phyloP scores from a whole-genome alignment of 1,140 invertebrate species.

The Drosophila nigromelanica region DNA sequence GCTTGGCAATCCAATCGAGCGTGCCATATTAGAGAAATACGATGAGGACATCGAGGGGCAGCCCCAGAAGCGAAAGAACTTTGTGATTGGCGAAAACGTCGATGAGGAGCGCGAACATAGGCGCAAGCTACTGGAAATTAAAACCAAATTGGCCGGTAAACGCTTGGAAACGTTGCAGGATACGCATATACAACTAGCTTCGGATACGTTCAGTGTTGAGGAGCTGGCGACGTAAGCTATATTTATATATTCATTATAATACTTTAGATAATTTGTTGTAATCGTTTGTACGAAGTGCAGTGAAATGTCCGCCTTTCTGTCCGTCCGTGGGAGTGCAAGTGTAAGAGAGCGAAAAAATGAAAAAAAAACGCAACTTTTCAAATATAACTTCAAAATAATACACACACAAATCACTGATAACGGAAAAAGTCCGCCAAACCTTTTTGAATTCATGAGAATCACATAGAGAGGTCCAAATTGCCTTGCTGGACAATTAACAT shows the following conservation, averaged over 20 bases:
- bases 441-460: no score
- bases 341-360: no score
- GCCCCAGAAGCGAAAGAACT: conserved; percentile 89
- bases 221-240: conserved; percentile 87
- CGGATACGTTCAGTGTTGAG: conserved; percentile 94
- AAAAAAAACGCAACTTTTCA: no score
- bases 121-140: conserved; percentile 85
- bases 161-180: conserved; percentile 89
- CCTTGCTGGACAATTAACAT: no score
- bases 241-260: neutral
- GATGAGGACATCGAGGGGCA: conserved; percentile 96
- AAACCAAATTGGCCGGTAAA: conserved; percentile 87
- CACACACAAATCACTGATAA: no score
- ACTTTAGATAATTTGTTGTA: no score
- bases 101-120: conserved; percentile 84
- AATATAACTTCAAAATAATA: no score
- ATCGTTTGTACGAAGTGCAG: neutral
- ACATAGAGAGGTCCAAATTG: no score
- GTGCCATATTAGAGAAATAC: conserved; percentile 94
- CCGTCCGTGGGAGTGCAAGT: no score
- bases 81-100: conserved; percentile 89
- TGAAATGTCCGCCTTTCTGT: neutral
- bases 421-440: no score
- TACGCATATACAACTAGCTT: conserved; percentile 89
- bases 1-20: conserved; percentile 89